Base-by-base conservation (phyloP, 2,888 invertebrate species). In the Pristionchus japonicus region DNA sequence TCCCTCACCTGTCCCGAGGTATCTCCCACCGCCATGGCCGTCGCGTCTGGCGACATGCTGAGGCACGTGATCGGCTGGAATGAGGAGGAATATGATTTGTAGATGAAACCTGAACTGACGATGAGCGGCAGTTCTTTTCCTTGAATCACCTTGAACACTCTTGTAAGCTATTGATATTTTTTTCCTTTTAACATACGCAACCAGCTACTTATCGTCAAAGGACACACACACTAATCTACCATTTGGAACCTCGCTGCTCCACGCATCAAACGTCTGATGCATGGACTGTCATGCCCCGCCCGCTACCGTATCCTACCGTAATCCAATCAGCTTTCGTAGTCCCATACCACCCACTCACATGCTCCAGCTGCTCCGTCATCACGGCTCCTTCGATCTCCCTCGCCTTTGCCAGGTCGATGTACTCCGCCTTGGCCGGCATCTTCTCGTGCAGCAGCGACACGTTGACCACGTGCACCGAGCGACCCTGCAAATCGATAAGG, bases 1-100 rank as follows among this genome's bases (percentile, higher is more conserved):
- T 13, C 47, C 17, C 85, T 43, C 52, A 86, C 86, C 86, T 80
- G 52, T 40, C 47, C 88, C n/a, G 88, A 88, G 23, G 40, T 64
- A 37, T 89, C 91, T 15, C 92, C 91, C 31, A 93, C 90, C 11
- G 93, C 93, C 3, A 92, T 88, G 11, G 93, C 94, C 2, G 93
- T 93, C 11, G 93, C 91, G 88, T 94, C 94, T 4, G 94, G 93
- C 27, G 93, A 92, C n/a, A 94, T 90, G 70, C 90, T 89, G 15
- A 93, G 91, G 0, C 91, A 84, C 7, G 91, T 89, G 86, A 93
- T 88, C 6, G 43, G 88, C 23, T 88, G 88, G 57, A 80, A 57
- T 23, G 31, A 67, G 31, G 17, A 70, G 6, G 34, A 17, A 70
- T 6, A 23, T 20, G 20, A 57, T 13, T 23, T 57, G 31, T 31